Base-by-base conservation (phyloP, 2,888 invertebrate genomes). In the Camptogramma bilineatum region DNA sequence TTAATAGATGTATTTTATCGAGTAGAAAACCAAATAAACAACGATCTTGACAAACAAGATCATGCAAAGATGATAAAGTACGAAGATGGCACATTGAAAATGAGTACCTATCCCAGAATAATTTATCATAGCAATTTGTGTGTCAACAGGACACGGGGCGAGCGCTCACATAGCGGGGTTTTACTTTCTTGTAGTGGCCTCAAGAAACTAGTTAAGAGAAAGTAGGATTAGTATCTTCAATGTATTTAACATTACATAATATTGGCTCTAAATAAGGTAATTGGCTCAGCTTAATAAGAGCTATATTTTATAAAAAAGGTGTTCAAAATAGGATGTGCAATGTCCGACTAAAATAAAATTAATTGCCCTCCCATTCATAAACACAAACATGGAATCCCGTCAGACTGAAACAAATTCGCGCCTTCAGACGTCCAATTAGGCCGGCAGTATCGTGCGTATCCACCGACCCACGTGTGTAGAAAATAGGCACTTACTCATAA, bases 171-270 rank as follows among this genome's bases (percentile, higher is more conserved):
- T 90, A 90, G 91, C 90, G 90, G 90, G 86, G 90, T 92, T 93
- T 92, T 92, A 92, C 92, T 93, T 93, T 93, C 93, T 89, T 90
- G 82, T 83, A 85, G 85, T 87, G 87, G 89, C 91, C 88, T 85
- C 87, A 87, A 88, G 87, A 91, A 91, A 90, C 89, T 87, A 90
- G 90, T 90, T 89, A 87, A 88, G 92, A 91, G 91, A 92, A 93
- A 92, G 91, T 93, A 90, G 90, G 89, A 88, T 89, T 85, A 84
- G 86, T 85, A 86, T 88, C 85, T 87, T 85, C 82, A 79, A 74
- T 82, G 79, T 78, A 82, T 87, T 87, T 87, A 87, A 86, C 81
- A 80, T 88, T 88, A 88, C 85, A 86, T 87, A 88, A 90, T 79
- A 76, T 73, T 74, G 73, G 73, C 73, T 73, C 73, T 71, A 73